Base-by-base conservation (phyloP, 2,113 vertebrate species). In the Serinus canaria region DNA sequence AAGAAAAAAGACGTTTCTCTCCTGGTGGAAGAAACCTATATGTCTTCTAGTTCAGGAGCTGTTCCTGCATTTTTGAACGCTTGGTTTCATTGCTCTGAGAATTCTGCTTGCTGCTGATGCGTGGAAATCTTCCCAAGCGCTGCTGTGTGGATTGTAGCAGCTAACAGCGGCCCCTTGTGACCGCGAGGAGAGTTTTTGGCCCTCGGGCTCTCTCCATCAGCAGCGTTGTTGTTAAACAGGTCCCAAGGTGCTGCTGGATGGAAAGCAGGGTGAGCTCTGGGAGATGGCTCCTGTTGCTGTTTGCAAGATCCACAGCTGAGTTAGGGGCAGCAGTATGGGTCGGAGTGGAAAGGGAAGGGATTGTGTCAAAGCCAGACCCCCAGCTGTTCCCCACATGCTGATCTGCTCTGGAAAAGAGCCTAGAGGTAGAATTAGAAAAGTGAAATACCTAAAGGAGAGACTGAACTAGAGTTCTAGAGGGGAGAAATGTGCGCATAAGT, bases 201-300 rank as follows among this genome's bases (percentile, higher is more conserved):
- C 0, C 28, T 63, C 15, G 0, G 28, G 3, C 1, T 24, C 81
- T 55, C 46, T 2, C 0, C 3, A 0, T 0, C 7, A 18, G 49
- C 46, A 23, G 25, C 21, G 1, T 19, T 7, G 47, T 14, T 41
- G 12, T 20, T 18, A 6, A 67, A 43, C 5, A 3, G 21, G 14
- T 66, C 14, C 41, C 0, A 0, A 46, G 8, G 43, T 39, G 66
- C 31, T 33, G 66, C 46, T 7, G 53, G 2, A 3, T 13, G 50
- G 41, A 47, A 28, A 28, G 11, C n/a, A 41, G 25, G 6, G 5
- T 7, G 8, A 28, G 4, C 14, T 25, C 52, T 33, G 73, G 11
- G 62, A 67, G 5, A 8, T 18, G 10, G 53, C n/a, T 44, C 22
- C 12, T 22, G 35, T 30, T 7, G 41, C 50, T 39, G 0, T 20